Base-by-base conservation (phyloP, 2,888 invertebrate species). In the Calliphora vomitoria region DNA sequence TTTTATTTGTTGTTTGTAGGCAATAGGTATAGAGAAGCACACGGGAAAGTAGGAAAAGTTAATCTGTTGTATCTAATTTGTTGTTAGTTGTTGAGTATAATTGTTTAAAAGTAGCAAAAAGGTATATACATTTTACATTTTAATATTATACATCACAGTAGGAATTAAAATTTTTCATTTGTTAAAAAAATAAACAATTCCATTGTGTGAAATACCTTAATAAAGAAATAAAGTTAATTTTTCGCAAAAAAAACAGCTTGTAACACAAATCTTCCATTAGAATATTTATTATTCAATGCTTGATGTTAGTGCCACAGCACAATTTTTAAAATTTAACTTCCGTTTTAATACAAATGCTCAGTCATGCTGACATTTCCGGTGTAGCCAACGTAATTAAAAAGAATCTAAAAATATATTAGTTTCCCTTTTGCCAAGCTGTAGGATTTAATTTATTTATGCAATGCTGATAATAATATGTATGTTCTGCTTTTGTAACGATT, bases 281-380 rank as follows among this genome's bases (percentile, higher is more conserved):
- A 58, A 20, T 53, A 3, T 50, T 53, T 31, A 10, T 58, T 58
- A 11, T 58, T 10, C 58, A 58, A 53, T 25, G 20, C 5, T 35
- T 78, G 4, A 18, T 50, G 15, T 64, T 64, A 4, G 47, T 25
- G 11, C 11, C 1, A 4, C 10, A 11, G 25, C 11, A 47, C 38
- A 10, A 35, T 44, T 44, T 68, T 53, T 55, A 44, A 78, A 78
- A 66, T 64, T 5, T 4, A 62, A 60, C n/a, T 41, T 76, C 76
- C 76, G 53, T 62, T 75, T 75, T n/a, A 64, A 53, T 76, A 66
- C 38, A 50, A 76, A 75, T 47, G 4, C 35, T 55, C 20, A 10
- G 11, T 20, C 20, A 38, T 18, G 44, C 41, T 11, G 58, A 44
- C 13, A 69, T 50, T 44, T 80, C 50, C 38, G 60, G 38, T 71